Conservation (phyloP, 2,888 invertebrate genomes). For the Noctua comes region DNA sequence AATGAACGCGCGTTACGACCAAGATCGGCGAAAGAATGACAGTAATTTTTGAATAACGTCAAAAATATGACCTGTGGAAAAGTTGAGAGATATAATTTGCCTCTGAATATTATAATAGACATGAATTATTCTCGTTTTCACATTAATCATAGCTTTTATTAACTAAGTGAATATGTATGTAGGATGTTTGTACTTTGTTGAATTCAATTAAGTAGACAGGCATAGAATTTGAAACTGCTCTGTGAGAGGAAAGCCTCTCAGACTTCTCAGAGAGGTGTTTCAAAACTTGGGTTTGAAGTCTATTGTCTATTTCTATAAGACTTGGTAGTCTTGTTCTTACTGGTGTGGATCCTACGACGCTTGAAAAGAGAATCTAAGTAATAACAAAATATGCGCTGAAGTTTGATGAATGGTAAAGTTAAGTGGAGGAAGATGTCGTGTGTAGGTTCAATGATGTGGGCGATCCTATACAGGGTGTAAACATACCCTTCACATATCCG, state of each 20-base stretch:
- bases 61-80: neutral
- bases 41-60: slow-evolving; percentile 4
- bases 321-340: neutral
- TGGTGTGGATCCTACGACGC: neutral
- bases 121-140: slow-evolving; percentile 1
- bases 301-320: neutral
- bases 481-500: too few relatives aligned
- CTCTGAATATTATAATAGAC: slow-evolving; percentile 15
- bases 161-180: neutral
- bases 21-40: slow-evolving; percentile 24
- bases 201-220: neutral
- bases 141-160: neutral
- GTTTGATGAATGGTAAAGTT: too few relatives aligned
- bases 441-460: too few relatives aligned
- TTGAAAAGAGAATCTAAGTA: neutral
- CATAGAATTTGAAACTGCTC: neutral
- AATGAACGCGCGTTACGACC: slow-evolving; percentile 14
- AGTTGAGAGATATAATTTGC: slow-evolving; percentile 13
- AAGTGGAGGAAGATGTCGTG: too few relatives aligned
- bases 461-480: too few relatives aligned
- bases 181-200: neutral
- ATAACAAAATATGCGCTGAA: too few relatives aligned
- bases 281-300: neutral
- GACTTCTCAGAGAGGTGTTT: neutral
- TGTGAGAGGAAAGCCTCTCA: too few relatives aligned